Percentiles rank a stretch among this genome's conserved stretches.
phyloP scores from a whole-genome alignment of 92 coral and sea anemone genomes.

The Epizoanthus ramosus region DNA sequence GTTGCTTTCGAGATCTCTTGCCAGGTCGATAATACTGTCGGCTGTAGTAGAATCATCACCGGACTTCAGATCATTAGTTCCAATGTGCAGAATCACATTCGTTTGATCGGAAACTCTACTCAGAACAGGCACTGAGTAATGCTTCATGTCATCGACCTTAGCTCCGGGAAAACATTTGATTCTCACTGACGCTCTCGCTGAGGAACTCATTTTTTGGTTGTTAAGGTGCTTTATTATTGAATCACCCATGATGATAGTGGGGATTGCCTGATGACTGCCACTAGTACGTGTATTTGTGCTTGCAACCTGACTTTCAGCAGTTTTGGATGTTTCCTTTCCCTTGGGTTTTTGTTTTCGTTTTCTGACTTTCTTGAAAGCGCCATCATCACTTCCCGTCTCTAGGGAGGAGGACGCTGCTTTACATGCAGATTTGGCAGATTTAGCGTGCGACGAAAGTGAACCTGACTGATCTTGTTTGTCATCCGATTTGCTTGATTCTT shows the following conservation, averaged over 20 bases:
- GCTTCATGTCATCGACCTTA: conserved; percentile 28
- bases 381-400: conserved; percentile 15
- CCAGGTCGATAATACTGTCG: conserved; percentile 22
- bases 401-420: conserved; percentile 20
- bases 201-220: conserved; percentile 1
- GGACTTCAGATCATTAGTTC: conserved; percentile 5
- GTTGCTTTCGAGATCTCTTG: background rate
- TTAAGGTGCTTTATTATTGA: conserved; percentile 8
- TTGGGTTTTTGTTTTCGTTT: background rate
- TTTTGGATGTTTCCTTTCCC: background rate
- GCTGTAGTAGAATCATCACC: conserved; percentile 1
- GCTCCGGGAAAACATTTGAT: conserved; percentile 32
- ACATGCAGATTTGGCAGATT: conserved; percentile 20
- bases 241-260: conserved; percentile 18
- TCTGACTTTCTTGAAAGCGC: conserved; percentile 17
- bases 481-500: conserved; percentile 28
- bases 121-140: conserved; percentile 9
- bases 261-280: conserved; percentile 14
- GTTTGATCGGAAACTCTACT: conserved; percentile 15
- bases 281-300: conserved; percentile 9
- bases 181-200: conserved; percentile 16
- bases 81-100: conserved; percentile 15
- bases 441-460: background rate
- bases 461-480: conserved; percentile 10
- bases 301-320: too few species aligned